These are phyloP conservation scores for Trematocara variabile DNA, from an alignment of 2,113 vertebrate species.

Conservation along the genomic window DNA sequence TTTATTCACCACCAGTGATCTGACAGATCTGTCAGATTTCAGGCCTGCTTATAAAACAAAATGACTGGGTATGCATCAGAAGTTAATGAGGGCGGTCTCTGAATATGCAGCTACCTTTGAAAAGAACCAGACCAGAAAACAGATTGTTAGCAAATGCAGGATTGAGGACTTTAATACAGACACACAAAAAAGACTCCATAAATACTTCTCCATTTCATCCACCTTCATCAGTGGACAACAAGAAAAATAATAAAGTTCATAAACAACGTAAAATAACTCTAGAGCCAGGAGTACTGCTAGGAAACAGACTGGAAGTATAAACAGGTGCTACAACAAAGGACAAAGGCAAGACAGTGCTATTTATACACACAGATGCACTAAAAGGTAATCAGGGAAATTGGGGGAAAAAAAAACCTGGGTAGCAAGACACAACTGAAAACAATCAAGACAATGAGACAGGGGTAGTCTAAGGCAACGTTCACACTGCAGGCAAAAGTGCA, in stretches of 20 bases:
- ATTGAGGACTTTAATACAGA: background rate
- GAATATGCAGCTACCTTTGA: background rate
- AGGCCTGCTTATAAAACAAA: background rate
- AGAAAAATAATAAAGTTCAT: background rate
- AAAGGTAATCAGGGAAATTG: background rate
- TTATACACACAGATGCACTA: background rate
- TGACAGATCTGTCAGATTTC: background rate
- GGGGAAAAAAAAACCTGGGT: rapidly evolving
- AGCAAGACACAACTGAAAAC: background rate
- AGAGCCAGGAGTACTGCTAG: background rate
- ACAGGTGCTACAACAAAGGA: background rate
- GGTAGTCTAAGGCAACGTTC: background rate
- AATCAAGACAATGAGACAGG: background rate
- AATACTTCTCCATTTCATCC: background rate
- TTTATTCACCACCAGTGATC: background rate
- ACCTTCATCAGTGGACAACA: background rate
- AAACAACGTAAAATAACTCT: background rate
- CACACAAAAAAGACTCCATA: background rate
- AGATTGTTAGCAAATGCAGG: background rate
- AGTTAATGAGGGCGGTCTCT: background rate
- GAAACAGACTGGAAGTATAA: background rate
- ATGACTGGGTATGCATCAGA: background rate
- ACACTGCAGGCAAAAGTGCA: too few species aligned
- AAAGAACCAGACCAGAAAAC: background rate
- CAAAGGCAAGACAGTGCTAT: background rate